Conservation (phyloP, 2,888 invertebrate genomes). For the Alentia gelatinosa region DNA sequence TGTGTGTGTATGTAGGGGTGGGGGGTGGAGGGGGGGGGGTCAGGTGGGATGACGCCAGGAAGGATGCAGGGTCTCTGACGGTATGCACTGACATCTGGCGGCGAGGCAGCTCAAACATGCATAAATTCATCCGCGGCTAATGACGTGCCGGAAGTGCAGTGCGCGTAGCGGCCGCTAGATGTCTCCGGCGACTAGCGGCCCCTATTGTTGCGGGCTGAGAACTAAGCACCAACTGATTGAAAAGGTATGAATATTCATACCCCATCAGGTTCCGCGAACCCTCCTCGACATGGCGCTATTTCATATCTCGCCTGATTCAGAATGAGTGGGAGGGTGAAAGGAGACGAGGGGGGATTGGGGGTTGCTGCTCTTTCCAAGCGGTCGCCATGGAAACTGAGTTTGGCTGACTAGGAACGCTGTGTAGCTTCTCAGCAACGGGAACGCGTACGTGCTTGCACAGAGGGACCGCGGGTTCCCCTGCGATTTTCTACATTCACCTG, state of each 20-base stretch:
- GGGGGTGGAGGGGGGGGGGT: neutral
- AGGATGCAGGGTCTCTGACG: too few relatives aligned
- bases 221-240: conserved; percentile 35
- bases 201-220: neutral
- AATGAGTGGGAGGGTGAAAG: too few relatives aligned
- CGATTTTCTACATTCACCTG: too few relatives aligned
- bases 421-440: neutral
- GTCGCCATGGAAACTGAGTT: conserved; percentile 12
- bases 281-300: conserved; percentile 18
- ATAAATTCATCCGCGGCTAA: conserved; percentile 34
- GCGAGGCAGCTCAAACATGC: neutral
- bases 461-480: too few relatives aligned
- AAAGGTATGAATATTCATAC: conserved; percentile 43
- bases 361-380: neutral
- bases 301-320: conserved; percentile 5
- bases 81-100: conserved; percentile 31
- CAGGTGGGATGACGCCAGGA: neutral
- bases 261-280: neutral
- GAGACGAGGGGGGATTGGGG: neutral
- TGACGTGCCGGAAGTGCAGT: conserved; percentile 5
- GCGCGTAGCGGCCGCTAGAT: neutral
- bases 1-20: too few relatives aligned
- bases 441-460: neutral
- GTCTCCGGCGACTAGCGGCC: conserved; percentile 3
- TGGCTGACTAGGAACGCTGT: neutral